Percentiles rank a stretch among this genome's conserved stretches.
Conservation (phyloP, 2,113 vertebrate species). For the Ursus arctos region DNA sequence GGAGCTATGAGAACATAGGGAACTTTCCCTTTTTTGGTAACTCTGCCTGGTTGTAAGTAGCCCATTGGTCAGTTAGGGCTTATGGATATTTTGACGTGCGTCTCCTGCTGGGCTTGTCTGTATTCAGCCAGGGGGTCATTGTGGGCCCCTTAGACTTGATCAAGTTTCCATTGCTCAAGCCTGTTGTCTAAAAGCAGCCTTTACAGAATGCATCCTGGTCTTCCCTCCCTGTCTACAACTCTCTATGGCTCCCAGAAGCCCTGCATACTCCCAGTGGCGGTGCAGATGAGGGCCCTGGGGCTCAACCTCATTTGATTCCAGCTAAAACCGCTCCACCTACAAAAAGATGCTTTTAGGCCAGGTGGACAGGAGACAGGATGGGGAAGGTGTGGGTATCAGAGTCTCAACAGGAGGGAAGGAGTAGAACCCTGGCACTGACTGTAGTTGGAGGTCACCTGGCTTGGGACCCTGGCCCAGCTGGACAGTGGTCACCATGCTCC, state of each 20-base stretch:
- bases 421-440: rapidly evolving
- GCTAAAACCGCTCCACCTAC: not conserved
- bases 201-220: rapidly evolving
- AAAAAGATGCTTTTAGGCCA: not conserved
- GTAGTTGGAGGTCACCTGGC: rapidly evolving
- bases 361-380: not conserved
- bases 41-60: not conserved
- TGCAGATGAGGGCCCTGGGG: not conserved
- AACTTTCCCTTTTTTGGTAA: not conserved
- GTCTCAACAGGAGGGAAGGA: not conserved
- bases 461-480: not conserved
- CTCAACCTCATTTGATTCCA: not conserved
- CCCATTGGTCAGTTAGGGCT: not conserved
- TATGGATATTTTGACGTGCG: not conserved
- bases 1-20: not conserved
- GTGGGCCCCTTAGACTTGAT: not conserved
- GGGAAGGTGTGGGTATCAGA: rapidly evolving
- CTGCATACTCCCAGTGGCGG: rapidly evolving
- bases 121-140: not conserved
- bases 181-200: not conserved
- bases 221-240: not conserved
- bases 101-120: not conserved
- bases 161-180: not conserved
- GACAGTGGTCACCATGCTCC: rapidly evolving
- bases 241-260: not conserved